These are phyloP conservation scores for Brenthis ino DNA, from an alignment of 2,888 invertebrate species.

Conservation along the genomic window DNA sequence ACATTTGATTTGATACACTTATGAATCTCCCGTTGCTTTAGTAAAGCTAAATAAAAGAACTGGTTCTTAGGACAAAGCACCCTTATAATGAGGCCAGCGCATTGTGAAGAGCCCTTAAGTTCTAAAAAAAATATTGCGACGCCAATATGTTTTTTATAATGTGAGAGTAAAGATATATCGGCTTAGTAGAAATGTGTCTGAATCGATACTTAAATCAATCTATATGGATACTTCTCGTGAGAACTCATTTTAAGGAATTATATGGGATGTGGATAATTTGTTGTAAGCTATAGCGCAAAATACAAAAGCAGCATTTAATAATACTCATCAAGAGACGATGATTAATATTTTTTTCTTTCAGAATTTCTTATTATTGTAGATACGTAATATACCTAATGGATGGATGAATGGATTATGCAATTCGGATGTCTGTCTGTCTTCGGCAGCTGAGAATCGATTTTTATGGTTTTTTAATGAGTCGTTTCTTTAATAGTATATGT, in stretches of 20 bases:
- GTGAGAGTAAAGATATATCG: conserved; percentile 21
- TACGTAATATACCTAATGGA: too few species aligned
- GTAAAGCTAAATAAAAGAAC: conserved; percentile 65
- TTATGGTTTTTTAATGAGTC: too few species aligned
- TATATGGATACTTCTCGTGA: conserved; percentile 13
- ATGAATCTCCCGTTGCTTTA: conserved; percentile 71
- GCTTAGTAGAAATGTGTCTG: conserved; percentile 7
- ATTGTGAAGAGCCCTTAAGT: conserved; percentile 76
- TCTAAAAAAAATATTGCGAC: conserved; percentile 59
- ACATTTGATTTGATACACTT: conserved; percentile 78
- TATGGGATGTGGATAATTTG: not conserved
- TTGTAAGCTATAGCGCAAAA: too few species aligned
- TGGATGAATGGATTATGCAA: too few species aligned
- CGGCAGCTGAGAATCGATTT: too few species aligned
- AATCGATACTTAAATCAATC: not conserved
- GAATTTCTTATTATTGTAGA: too few species aligned
- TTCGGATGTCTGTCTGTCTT: too few species aligned
- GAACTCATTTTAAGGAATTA: conserved; percentile 3
- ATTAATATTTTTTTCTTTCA: too few species aligned
- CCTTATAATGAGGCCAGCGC: conserved; percentile 80
- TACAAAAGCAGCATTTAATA: too few species aligned
- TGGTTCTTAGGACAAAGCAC: conserved; percentile 80
- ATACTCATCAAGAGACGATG: too few species aligned
- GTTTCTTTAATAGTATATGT: too few species aligned
- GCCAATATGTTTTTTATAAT: conserved; percentile 69